Base-by-base conservation (phyloP, 2,113 vertebrate species). In the Hydrolagus affinis region DNA sequence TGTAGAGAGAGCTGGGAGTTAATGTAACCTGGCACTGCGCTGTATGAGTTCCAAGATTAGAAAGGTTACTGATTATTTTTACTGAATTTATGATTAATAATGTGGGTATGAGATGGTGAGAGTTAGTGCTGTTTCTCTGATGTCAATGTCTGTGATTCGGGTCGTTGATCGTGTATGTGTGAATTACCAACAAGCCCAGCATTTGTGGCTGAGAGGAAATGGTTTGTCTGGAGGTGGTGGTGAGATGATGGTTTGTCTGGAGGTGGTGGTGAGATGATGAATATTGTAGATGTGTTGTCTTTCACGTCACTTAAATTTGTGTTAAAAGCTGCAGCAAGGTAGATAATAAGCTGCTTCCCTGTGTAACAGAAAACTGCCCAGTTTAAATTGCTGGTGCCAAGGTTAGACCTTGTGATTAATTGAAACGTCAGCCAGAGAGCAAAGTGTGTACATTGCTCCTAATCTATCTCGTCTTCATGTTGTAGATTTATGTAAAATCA, bases 251-350 rank as follows among this genome's bases (percentile, higher is more conserved):
- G 57, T 66, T 28, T 66, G 78, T 83, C 25, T 62, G 32, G 78
- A 66, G 78, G 62, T 44, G 44, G 44, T 83, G 78, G 30, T 83
- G 30, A 83, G 59, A 68, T 83, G 62, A 83, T 15, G 66, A 83
- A 83, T 28, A 64, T 83, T 25, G 14, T 28, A 68, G 78, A 25
- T 19, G 8, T 83, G 28, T 83, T 21, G 14, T 83, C 15, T 23
- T 68, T 83, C 78, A 83, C 78, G 4, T 83, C 25, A 68, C 78
- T 83, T 83, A 83, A 44, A 44, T 11, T 60, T 15, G 66, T 68
- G 9, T 32, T 66, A 10, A 66, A 83, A 68, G 15, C 15, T 44
- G 44, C 44, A 44, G n/a, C n/a, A n/a, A n/a, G 44, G n/a, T 60
- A 83, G 78, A 83, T 66, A 83, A 66, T 83, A 66, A 6, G 19